Evolutionary conservation across 2,888 invertebrate genomes (phyloP).

Genomic region (Erebia epiphron): DNA sequence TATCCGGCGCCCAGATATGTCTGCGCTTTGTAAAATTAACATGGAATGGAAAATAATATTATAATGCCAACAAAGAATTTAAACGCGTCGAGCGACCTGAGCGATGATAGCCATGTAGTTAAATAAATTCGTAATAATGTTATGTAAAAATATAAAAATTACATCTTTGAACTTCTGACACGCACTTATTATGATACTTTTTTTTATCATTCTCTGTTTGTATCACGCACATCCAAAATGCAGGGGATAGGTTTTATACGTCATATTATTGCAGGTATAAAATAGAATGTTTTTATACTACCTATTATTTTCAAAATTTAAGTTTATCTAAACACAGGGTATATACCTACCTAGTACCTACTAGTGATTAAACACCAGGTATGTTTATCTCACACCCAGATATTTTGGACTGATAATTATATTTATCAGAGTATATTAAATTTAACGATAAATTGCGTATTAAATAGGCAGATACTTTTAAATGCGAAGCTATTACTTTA

Average conservation of each 20-base stretch:
- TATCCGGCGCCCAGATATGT: conserved; percentile 55
- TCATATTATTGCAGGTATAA: conserved; percentile 50
- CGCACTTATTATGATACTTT: conserved; percentile 64
- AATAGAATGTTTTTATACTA: conserved; percentile 47
- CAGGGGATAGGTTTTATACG: conserved; percentile 61
- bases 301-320: conserved; percentile 66
- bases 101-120: conserved; percentile 6
- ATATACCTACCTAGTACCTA: conserved; percentile 19
- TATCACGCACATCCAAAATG: conserved; percentile 71
- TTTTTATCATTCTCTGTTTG: conserved; percentile 61
- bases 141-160: too few species aligned
- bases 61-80: conserved; percentile 21
- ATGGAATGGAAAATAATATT: conserved; percentile 23
- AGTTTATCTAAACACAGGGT: conserved; percentile 73
- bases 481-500: conserved; percentile 46
- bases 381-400: conserved; percentile 56
- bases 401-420: conserved; percentile 54
- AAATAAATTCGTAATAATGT: background rate
- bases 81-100: conserved; percentile 18
- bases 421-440: conserved; percentile 36
- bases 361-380: conserved; percentile 34
- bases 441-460: background rate
- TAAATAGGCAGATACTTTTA: conserved; percentile 12
- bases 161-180: conserved; percentile 57
- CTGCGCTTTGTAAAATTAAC: conserved; percentile 27